Evolutionary conservation across 2,888 invertebrate species (phyloP).

Genomic region (Limnephilus rhombicus): DNA sequence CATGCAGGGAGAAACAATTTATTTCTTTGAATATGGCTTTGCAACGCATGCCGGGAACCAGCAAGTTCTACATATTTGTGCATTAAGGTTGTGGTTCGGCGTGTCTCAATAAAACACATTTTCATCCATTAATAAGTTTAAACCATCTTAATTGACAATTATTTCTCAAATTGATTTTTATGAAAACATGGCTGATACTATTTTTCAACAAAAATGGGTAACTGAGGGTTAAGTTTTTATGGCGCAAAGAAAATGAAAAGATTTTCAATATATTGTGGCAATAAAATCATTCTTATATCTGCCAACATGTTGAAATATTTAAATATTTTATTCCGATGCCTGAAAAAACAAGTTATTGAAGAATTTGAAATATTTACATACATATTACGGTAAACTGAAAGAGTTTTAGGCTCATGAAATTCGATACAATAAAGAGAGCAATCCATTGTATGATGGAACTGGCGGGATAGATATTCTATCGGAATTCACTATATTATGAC

Average conservation of each 20-base stretch:
- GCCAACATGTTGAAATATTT: neutral
- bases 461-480: constrained; percentile 7
- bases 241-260: neutral
- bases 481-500: constrained; percentile 21
- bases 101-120: neutral
- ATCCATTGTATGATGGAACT: constrained; percentile 13
- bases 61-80: no score
- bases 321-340: neutral
- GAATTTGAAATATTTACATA: constrained; percentile 1
- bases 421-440: constrained; percentile 8
- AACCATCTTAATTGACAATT: no score
- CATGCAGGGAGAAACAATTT: no score
- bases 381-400: constrained; percentile 1
- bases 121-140: neutral
- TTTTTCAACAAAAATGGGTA: neutral
- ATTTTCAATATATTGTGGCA: neutral
- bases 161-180: neutral
- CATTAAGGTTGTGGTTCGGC: neutral
- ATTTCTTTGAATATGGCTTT: no score
- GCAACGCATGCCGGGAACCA: no score
- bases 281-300: constrained; percentile 4
- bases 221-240: neutral
- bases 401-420: constrained; percentile 26
- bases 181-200: neutral
- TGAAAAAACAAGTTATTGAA: neutral